Base-by-base conservation (phyloP, 2,888 invertebrate genomes). In the Sinodicranocentrus sp. region DNA sequence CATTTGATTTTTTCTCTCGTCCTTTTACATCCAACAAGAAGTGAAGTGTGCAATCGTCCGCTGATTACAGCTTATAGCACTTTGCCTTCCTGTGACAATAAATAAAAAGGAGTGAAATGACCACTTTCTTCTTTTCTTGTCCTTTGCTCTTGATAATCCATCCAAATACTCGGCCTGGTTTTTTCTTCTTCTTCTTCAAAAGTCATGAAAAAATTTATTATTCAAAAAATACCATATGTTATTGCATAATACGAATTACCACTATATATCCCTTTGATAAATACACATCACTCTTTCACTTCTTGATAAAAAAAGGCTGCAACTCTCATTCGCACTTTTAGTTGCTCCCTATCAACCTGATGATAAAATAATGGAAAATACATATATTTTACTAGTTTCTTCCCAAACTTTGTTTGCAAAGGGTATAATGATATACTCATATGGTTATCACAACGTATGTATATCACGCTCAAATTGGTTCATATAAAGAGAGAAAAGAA, bases 1-100 rank as follows among this genome's bases (percentile, higher is more conserved):
- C 33, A 33, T 10, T 33, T 33, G 33, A 19, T 67, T 33, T 70
- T n/a, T 72, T 59, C 48, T 25, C 33, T 72, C 54, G 23, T 15
- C 59, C 59, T 43, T 1, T 19, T 17, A 26, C 39, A 52, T 6
- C 52, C 52, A 52, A 52, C 52, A 13, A 8, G 57, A 57, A 75
- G 63, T 52, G 17, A 33, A 76, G 67, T 67, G 26, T 43, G 67
- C 54, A 67, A 57, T 67, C 67, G 23, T 68, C 57, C 26, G 21
- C 68, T 28, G 77, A 77, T 68, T 77, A 68, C 76, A 77, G 33
- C 68, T 68, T 59, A 43, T 25, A 67, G 57, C 65, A 76, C 68
- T 77, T 68, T 59, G 33, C 57, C 44, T 68, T 77, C 77, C 68
- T 68, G 59, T 44, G 48, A 59, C 77, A 77, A 68, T 77, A 67